These are phyloP conservation scores for Artibeus lituratus DNA, from an alignment of 2,797 vertebrate genomes.

Conservation along the genomic window DNA sequence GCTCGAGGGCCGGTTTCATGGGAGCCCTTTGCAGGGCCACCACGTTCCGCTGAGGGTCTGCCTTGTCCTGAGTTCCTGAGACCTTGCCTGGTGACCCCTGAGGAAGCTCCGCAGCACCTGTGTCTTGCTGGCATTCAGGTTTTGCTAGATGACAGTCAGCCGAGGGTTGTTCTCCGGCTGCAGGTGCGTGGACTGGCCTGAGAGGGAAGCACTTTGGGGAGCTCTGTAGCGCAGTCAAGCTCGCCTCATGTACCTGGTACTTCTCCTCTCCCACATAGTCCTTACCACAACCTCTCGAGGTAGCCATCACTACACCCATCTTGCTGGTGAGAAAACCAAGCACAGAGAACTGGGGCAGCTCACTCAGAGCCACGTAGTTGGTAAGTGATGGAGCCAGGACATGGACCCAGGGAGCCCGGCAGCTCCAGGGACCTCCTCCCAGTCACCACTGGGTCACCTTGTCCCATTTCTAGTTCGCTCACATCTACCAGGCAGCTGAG, in stretches of 20 bases:
- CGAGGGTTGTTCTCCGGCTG: neutral
- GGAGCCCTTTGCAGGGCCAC: neutral
- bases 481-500: fast-evolving
- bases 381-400: neutral
- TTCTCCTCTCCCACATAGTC: neutral
- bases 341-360: neutral
- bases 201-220: neutral
- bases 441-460: neutral
- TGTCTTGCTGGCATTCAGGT: neutral
- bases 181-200: neutral
- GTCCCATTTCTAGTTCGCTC: neutral
- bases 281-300: neutral
- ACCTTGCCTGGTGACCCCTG: neutral
- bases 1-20: neutral
- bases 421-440: no score
- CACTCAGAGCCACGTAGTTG: neutral
- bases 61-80: neutral
- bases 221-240: fast-evolving
- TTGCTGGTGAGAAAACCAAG: neutral
- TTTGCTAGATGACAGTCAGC: neutral
- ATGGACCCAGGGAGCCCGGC: neutral
- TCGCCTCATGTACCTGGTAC: neutral
- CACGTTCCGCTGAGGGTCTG: neutral
- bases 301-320: neutral
- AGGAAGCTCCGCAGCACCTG: neutral